Evolutionary conservation across 2,797 vertebrate species (phyloP).

Genomic region (Scarus forsteni): DNA sequence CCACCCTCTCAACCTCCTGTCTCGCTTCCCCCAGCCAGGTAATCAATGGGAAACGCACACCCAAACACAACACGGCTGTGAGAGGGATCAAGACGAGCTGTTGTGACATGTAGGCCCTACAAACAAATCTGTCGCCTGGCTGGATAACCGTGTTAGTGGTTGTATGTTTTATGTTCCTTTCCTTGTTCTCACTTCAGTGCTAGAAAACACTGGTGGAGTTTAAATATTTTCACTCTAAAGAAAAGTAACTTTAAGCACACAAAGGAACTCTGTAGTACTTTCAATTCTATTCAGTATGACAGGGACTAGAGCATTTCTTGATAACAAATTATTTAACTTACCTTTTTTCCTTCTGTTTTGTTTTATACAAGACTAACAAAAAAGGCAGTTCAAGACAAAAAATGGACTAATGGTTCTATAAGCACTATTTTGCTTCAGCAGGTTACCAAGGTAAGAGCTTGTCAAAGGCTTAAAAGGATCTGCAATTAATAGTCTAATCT

Average conservation of each 20-base stretch:
- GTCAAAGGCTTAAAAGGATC: neutral
- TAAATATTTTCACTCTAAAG: neutral
- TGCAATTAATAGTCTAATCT: neutral
- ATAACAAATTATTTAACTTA: neutral
- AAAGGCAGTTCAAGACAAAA: too few relatives aligned
- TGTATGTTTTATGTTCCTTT: conserved; percentile 52
- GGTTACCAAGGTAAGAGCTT: neutral
- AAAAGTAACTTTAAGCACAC: neutral
- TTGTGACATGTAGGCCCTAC: conserved; percentile 60
- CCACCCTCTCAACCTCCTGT: conserved; percentile 36
- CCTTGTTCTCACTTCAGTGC: conserved; percentile 37
- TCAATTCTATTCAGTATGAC: neutral
- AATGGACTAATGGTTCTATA: neutral
- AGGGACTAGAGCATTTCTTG: neutral
- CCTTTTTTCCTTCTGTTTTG: too few relatives aligned
- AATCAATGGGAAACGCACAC: conserved; percentile 79
- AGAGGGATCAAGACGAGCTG: conserved; percentile 50
- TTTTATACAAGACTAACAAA: too few relatives aligned
- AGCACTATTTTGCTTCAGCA: neutral
- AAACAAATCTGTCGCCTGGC: conserved; percentile 73
- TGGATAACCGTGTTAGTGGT: conserved; percentile 18
- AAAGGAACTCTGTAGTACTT: neutral
- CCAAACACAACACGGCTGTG: conserved; percentile 72
- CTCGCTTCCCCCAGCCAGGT: conserved; percentile 67
- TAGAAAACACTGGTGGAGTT: conserved; percentile 30